Evolutionary conservation across 2,113 vertebrate species (phyloP), one percentile per base, ranked within the genome.

Genomic region (Microtus richardsoni): DNA sequence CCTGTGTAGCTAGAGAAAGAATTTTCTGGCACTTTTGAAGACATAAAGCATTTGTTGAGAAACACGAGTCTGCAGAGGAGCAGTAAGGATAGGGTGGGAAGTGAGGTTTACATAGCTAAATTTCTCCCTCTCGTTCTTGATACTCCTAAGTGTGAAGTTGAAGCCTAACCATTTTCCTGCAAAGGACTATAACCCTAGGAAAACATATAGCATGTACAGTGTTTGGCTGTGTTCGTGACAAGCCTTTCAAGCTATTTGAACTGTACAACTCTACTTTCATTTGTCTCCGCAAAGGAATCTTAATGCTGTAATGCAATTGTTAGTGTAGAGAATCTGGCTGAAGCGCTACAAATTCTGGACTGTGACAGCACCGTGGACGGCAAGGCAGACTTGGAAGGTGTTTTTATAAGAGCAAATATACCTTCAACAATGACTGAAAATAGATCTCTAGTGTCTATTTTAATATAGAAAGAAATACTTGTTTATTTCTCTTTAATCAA

Each of bases 251-350:
- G 87, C 97, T 98, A 92, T 98, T 97, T 97, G 88, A 97, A 97
- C 97, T 97, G 96, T 97, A 88, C 96, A 93, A 96, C 90, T 96
- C 84, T 95, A 92, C 84, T 92, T 93, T 96, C 66, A 70, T 96
- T 94, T 95, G 79, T 95, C 89, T 95, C 93, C 85, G 86, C 94
- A 96, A 66, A 97, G 86, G 80, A 93, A 88, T 96, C 90, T 94
- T 94, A 96, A 98, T 97, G 96, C 96, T 96, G 94, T 96, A 97
- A 86, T 91, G 82, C 78, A 94, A 26, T 98, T 97, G 88, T 97
- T 97, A 95, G 93, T 85, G 96, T 96, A 77, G 83, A 94, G 96
- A 97, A 97, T 97, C 98, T 98, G 98, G 96, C 98, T 98, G 96
- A 5, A 0, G 98, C 98, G 96, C 97, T 95, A 94, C 94, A 97